These are phyloP conservation scores for Oreochromis spilurus DNA, from an alignment of 2,113 vertebrate species.

Conservation along the genomic window DNA sequence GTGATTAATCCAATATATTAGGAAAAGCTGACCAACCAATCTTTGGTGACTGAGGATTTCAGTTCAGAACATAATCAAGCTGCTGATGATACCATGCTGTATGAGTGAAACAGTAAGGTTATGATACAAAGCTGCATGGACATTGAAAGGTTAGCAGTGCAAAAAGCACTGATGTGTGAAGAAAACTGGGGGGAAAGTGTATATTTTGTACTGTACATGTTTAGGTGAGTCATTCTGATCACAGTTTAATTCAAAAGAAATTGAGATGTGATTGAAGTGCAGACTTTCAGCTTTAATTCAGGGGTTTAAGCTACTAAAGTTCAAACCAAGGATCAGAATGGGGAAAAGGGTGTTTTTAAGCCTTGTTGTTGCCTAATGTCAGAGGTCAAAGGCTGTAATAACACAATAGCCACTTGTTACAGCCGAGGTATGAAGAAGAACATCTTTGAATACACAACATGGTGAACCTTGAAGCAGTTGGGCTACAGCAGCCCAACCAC, in stretches of 20 bases:
- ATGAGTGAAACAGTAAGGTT: neutral
- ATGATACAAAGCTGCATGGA: neutral
- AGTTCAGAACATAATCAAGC: neutral
- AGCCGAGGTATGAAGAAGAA: neutral
- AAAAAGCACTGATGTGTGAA: accelerated
- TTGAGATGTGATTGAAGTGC: neutral
- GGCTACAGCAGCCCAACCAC: neutral
- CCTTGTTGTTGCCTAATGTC: neutral
- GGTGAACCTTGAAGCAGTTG: neutral
- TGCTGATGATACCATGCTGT: neutral
- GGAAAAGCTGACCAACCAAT: neutral
- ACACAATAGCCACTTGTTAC: neutral
- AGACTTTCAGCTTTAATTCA: neutral
- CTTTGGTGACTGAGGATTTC: neutral
- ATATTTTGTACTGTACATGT: neutral
- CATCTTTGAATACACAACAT: neutral
- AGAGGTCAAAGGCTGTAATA: neutral
- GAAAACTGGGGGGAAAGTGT: neutral
- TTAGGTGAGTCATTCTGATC: neutral
- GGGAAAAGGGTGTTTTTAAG: neutral
- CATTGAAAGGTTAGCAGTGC: neutral
- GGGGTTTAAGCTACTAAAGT: neutral
- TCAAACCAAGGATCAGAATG: neutral
- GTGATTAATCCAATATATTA: neutral
- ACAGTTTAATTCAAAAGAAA: neutral